Evolutionary conservation across 2,113 vertebrate genomes (phyloP).

Genomic region (Cygnus atratus): DNA sequence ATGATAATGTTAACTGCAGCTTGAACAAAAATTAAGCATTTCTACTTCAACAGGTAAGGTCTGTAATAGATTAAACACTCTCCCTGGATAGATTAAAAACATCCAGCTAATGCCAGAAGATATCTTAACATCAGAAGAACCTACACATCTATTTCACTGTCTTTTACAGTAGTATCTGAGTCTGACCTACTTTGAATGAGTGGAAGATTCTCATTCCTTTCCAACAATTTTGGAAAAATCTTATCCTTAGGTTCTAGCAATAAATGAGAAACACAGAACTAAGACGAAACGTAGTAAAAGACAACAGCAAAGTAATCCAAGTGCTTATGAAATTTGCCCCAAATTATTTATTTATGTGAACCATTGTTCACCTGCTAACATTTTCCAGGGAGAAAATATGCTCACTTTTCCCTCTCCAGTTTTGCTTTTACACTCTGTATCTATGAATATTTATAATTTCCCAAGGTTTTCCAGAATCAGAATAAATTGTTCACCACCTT

Average conservation of each 20-base stretch:
- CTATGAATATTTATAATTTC: not conserved
- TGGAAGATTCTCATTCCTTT: not conserved
- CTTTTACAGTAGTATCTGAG: not conserved
- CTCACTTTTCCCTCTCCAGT: not conserved
- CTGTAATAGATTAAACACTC: not conserved
- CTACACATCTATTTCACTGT: not conserved
- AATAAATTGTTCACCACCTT: not conserved
- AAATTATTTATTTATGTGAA: not conserved
- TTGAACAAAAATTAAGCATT: not conserved
- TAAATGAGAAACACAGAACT: not conserved
- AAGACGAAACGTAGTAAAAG: not conserved
- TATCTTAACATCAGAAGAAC: not conserved
- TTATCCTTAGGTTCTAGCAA: not conserved
- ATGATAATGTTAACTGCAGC: not conserved
- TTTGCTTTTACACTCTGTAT: not conserved
- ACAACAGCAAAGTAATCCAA: not conserved
- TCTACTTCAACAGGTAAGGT: not conserved
- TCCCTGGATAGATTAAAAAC: not conserved
- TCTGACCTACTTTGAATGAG: not conserved
- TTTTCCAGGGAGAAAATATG: not conserved
- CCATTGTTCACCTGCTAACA: not conserved
- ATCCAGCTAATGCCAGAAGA: not conserved
- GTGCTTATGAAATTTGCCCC: not conserved
- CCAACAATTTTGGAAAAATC: not conserved
- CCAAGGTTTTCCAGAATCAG: not conserved